phyloP scores from a whole-genome alignment of 2,888 invertebrate species.

The Sinhomidia bicolor region DNA sequence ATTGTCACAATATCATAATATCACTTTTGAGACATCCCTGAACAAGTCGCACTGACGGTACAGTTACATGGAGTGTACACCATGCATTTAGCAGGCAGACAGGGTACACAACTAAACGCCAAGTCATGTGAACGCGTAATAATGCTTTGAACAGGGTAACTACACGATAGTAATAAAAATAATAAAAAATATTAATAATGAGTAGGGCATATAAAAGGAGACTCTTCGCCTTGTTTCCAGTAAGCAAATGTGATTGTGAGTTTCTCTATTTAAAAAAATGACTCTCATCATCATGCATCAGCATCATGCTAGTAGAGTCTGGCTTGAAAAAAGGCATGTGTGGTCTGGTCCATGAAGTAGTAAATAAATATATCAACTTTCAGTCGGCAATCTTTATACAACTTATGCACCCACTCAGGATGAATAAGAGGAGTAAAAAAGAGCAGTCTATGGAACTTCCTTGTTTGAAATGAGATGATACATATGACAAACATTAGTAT shows the following conservation, averaged over 20 bases:
- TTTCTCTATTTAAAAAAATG: not conserved
- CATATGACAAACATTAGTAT: not conserved
- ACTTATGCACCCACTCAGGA: not conserved
- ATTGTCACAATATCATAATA: slow-evolving; percentile 75
- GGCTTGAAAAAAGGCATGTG: not conserved
- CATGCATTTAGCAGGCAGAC: not conserved
- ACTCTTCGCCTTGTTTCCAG: not conserved
- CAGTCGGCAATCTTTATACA: not conserved
- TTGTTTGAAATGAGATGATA: not conserved
- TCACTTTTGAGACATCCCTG: slow-evolving; percentile 64
- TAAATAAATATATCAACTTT: slow-evolving; percentile 24
- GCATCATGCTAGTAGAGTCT: no score
- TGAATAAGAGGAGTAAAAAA: not conserved
- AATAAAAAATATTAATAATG: not conserved
- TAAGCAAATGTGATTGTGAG: not conserved
- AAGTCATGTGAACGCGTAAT: not conserved
- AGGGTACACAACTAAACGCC: not conserved
- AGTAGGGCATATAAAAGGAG: not conserved
- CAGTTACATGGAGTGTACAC: not conserved
- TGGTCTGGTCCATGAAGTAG: not conserved
- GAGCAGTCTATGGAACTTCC: not conserved
- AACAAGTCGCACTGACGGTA: slow-evolving; percentile 19
- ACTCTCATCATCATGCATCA: not conserved
- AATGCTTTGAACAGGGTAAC: no score
- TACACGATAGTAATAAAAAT: not conserved